Evolutionary conservation across 2,888 invertebrate species (phyloP).

Genomic region (Rhynchonema sp.): DNA sequence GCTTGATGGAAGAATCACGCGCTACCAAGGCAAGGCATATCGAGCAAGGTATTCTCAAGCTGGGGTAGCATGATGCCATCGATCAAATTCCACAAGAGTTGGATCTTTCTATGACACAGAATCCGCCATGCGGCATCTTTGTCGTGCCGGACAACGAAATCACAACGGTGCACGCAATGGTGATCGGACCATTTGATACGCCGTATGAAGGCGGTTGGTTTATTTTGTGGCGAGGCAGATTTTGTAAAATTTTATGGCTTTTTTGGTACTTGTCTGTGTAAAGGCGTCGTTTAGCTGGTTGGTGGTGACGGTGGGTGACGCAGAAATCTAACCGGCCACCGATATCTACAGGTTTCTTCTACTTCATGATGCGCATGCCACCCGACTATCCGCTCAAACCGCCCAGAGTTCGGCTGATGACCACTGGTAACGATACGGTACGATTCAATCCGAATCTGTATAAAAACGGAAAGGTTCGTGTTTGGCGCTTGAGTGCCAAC

Average conservation of each 20-base stretch:
- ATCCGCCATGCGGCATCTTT: conserved; percentile 41
- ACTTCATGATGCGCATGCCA: conserved; percentile 37
- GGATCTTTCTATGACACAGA: too few relatives aligned
- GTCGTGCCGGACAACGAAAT: conserved; percentile 39
- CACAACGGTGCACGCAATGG: conserved; percentile 38
- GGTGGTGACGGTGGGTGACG: too few relatives aligned
- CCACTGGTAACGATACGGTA: conserved; percentile 38
- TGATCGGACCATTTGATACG: conserved; percentile 41
- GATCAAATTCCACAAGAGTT: too few relatives aligned
- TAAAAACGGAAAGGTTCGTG: conserved; percentile 37
- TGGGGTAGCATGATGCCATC: too few relatives aligned
- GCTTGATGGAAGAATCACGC: too few relatives aligned
- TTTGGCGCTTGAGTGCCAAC: background rate
- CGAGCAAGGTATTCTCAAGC: too few relatives aligned
- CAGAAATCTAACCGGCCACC: too few relatives aligned
- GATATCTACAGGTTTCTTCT: conserved; percentile 36
- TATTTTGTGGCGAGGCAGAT: too few relatives aligned
- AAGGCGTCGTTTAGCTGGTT: too few relatives aligned
- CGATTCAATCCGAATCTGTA: conserved; percentile 43
- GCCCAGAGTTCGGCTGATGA: conserved; percentile 39
- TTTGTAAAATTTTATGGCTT: too few relatives aligned
- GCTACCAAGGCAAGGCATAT: too few relatives aligned
- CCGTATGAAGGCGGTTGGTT: conserved; percentile 38
- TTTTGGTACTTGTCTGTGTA: too few relatives aligned
- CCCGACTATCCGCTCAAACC: conserved; percentile 39